Conservation (phyloP, 1,140 invertebrate species). For the Neodiprion lecontei region DNA sequence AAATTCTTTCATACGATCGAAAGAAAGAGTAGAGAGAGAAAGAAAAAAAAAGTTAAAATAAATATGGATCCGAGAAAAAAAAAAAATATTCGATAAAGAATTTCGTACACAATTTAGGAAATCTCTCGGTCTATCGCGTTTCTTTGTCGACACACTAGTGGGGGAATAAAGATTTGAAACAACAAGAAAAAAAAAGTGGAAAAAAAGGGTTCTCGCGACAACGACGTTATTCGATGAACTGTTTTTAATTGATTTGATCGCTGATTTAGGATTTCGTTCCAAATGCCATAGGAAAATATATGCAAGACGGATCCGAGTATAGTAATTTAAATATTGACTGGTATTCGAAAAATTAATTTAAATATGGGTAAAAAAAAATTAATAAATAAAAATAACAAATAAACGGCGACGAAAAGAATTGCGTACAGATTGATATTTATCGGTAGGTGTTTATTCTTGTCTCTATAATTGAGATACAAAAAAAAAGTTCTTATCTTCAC, state of each 20-base stretch:
- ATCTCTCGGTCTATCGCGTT: not conserved
- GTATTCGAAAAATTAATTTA: too few relatives aligned
- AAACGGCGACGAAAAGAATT: not conserved
- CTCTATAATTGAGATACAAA: not conserved
- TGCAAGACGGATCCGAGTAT: too few relatives aligned
- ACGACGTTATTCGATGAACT: too few relatives aligned
- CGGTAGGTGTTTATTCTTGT: constrained; percentile 15
- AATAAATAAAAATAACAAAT: not conserved
- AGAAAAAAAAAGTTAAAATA: constrained; percentile 19
- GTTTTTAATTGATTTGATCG: too few relatives aligned
- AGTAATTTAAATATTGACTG: too few relatives aligned
- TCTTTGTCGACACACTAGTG: too few relatives aligned
- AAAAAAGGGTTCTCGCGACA: too few relatives aligned
- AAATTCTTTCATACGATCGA: constrained; percentile 25
- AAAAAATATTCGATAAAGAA: not conserved
- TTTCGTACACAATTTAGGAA: too few relatives aligned
- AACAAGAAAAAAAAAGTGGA: too few relatives aligned
- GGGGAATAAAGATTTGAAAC: too few relatives aligned
- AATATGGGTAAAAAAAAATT: not conserved
- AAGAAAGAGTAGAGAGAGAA: constrained; percentile 20
- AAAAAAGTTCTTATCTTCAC: not conserved
- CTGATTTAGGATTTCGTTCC: too few relatives aligned
- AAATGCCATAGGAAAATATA: too few relatives aligned
- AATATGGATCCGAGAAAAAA: constrained; percentile 24
- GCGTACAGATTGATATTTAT: constrained; percentile 17